Evolutionary conservation across 2,113 vertebrate genomes (phyloP).

Genomic region (Microcebus tavaratra): DNA sequence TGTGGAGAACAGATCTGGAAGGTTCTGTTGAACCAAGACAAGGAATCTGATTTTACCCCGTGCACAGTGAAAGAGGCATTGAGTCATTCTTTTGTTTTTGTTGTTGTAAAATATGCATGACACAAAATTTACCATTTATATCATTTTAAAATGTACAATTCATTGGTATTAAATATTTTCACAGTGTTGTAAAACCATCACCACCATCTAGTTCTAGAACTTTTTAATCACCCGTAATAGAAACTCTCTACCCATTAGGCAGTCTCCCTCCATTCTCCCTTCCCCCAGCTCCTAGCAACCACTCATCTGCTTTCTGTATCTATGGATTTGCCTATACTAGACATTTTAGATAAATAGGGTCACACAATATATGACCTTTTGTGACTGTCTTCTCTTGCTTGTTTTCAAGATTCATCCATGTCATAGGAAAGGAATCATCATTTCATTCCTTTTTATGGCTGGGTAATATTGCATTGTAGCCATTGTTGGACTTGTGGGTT

Average conservation of each 20-base stretch:
- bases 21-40: too few relatives aligned
- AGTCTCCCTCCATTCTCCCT: not conserved
- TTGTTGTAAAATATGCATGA: not conserved
- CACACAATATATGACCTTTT: not conserved
- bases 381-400: not conserved
- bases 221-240: not conserved
- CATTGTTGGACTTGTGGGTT: too few relatives aligned
- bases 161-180: not conserved
- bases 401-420: not conserved
- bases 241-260: not conserved
- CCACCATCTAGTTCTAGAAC: not conserved
- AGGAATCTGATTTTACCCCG: too few relatives aligned
- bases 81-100: not conserved
- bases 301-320: not conserved
- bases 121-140: not conserved
- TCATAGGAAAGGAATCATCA: not conserved
- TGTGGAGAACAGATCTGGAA: too few relatives aligned
- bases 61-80: not conserved
- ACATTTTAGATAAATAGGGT: not conserved
- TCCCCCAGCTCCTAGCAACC: not conserved
- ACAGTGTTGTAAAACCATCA: not conserved
- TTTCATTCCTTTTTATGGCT: not conserved
- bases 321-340: too few relatives aligned
- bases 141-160: not conserved
- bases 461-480: not conserved